These are phyloP conservation scores for Corythoichthys intestinalis DNA, from an alignment of 2,113 vertebrate species.

Conservation along the genomic window DNA sequence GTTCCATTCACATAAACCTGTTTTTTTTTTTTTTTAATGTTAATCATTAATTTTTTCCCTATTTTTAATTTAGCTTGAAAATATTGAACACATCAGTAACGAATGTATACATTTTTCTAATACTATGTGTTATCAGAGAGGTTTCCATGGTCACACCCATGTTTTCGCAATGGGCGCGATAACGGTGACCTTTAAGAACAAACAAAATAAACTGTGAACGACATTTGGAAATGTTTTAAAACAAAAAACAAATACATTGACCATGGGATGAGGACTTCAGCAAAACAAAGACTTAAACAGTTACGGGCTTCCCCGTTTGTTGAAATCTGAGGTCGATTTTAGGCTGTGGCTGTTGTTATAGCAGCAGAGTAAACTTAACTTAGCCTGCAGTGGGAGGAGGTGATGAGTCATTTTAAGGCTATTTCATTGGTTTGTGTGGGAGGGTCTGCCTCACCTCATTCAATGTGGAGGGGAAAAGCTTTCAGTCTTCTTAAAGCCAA, in stretches of 20 bases:
- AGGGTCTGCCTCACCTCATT: constrained; percentile 23
- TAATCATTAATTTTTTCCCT: no score
- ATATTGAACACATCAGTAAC: not conserved
- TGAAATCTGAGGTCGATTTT: not conserved
- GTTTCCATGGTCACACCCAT: not conserved
- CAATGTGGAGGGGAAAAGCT: not conserved
- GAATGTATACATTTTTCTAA: not conserved
- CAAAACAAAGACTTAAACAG: not conserved
- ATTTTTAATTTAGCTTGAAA: not conserved
- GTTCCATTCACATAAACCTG: constrained; percentile 8
- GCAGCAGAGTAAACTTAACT: constrained; percentile 59
- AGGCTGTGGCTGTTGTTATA: constrained; percentile 49
- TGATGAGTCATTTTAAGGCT: constrained; percentile 61
- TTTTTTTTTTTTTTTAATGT: not conserved
- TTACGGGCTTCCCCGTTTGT: not conserved
- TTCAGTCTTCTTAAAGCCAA: constrained; percentile 6
- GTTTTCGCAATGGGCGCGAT: not conserved
- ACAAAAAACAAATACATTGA: not conserved
- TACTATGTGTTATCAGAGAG: not conserved
- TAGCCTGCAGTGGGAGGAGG: constrained; percentile 43
- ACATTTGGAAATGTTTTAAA: not conserved
- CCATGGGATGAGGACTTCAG: not conserved
- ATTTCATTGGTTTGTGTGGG: constrained; percentile 47
- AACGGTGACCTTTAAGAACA: not conserved
- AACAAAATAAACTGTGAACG: not conserved